These are phyloP conservation scores for Microctonus aethiopoides DNA, from an alignment of 2,888 invertebrate species.

Conservation along the genomic window DNA sequence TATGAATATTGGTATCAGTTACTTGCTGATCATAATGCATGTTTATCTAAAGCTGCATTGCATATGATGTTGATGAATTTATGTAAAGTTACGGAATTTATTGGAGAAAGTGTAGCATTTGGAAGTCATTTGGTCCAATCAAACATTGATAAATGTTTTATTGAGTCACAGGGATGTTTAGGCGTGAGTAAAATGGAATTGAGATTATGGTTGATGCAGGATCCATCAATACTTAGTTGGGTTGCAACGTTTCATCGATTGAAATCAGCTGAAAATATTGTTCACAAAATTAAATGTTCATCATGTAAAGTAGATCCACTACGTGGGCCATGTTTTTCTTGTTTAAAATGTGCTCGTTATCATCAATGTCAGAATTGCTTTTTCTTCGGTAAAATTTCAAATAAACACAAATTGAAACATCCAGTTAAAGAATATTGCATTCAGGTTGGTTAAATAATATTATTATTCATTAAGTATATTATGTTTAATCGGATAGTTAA, in stretches of 20 bases:
- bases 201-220: slow-evolving; percentile 76
- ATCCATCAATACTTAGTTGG: slow-evolving; percentile 75
- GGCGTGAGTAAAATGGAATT: slow-evolving; percentile 77
- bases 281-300: slow-evolving; percentile 73
- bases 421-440: slow-evolving; percentile 75
- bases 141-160: slow-evolving; percentile 80
- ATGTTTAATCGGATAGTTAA: slow-evolving; percentile 20
- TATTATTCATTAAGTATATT: background rate
- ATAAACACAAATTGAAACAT: slow-evolving; percentile 75
- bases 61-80: slow-evolving; percentile 74
- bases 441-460: slow-evolving; percentile 46
- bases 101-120: slow-evolving; percentile 74
- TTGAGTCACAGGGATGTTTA: slow-evolving; percentile 77
- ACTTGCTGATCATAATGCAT: slow-evolving; percentile 81
- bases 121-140: slow-evolving; percentile 73
- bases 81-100: slow-evolving; percentile 72
- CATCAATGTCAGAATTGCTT: slow-evolving; percentile 79
- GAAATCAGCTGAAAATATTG: slow-evolving; percentile 71
- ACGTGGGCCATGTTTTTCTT: slow-evolving; percentile 74
- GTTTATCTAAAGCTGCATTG: slow-evolving; percentile 75
- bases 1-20: slow-evolving; percentile 77
- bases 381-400: slow-evolving; percentile 71
- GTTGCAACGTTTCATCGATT: slow-evolving; percentile 75
- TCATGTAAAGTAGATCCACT: slow-evolving; percentile 72
- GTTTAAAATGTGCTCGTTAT: slow-evolving; percentile 74